phyloP scores from a whole-genome alignment of 2,888 invertebrate genomes.

The Apoda limacodes region DNA sequence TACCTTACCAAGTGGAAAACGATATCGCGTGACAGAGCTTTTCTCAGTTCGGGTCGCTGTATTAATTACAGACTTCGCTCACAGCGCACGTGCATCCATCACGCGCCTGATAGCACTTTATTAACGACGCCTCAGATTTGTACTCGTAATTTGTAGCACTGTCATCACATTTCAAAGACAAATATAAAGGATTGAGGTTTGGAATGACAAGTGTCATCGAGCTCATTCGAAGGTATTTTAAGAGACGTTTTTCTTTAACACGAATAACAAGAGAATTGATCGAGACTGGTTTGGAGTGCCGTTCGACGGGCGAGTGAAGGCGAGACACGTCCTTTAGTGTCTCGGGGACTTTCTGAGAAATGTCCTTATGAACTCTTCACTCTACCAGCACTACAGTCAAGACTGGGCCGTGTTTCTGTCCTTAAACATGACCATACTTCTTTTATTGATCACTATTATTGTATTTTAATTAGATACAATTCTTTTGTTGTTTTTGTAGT shows the following conservation, averaged over 20 bases:
- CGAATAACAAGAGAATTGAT: conserved; percentile 68
- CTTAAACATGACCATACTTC: no score
- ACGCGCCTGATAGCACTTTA: conserved; percentile 60
- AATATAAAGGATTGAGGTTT: conserved; percentile 67
- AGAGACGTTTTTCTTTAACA: conserved; percentile 66
- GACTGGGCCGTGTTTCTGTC: no score
- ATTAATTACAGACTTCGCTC: conserved; percentile 68
- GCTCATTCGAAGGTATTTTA: conserved; percentile 62
- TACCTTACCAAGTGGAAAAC: conserved; percentile 50
- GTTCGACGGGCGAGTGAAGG: conserved; percentile 53
- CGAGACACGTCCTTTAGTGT: conserved; percentile 45
- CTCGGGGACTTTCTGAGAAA: conserved; percentile 59
- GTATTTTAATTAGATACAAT: no score
- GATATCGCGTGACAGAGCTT: conserved; percentile 56
- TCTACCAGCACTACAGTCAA: conserved; percentile 34
- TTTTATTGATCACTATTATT: no score
- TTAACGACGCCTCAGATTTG: conserved; percentile 66
- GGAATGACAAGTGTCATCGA: conserved; percentile 66
- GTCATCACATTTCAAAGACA: conserved; percentile 71
- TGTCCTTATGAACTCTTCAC: conserved; percentile 53
- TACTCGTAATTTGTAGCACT: conserved; percentile 69
- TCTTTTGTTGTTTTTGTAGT: no score
- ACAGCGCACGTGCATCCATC: conserved; percentile 52
- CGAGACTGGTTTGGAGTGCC: conserved; percentile 68
- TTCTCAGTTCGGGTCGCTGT: conserved; percentile 47